Conservation (phyloP, 2,113 vertebrate genomes). For the Pelodiscus sinensis region DNA sequence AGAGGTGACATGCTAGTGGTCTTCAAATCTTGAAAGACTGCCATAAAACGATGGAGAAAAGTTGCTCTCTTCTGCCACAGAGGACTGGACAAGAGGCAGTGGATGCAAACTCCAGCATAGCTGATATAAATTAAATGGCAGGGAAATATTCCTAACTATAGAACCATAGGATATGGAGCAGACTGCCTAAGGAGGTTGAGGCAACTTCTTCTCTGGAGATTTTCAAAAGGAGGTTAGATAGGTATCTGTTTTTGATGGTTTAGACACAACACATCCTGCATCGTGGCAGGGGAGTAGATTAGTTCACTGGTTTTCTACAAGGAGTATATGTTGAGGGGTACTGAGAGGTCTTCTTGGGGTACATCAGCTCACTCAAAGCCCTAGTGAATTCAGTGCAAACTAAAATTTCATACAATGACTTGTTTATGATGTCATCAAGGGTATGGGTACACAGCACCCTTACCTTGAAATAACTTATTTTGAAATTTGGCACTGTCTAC, state of each 20-base stretch:
- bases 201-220: not conserved
- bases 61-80: not conserved
- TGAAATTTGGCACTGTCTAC: too few relatives aligned
- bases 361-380: too few relatives aligned
- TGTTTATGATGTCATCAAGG: too few relatives aligned
- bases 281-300: not conserved
- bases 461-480: too few relatives aligned
- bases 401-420: too few relatives aligned
- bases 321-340: too few relatives aligned
- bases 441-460: too few relatives aligned
- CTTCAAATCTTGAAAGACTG: not conserved
- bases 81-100: not conserved
- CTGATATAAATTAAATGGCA: not conserved
- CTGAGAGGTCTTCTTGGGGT: too few relatives aligned
- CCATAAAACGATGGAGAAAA: not conserved
- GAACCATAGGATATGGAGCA: not conserved
- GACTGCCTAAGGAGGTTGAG: not conserved
- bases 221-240: not conserved
- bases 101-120: not conserved
- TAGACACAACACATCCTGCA: not conserved
- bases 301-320: too few relatives aligned
- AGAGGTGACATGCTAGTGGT: too few relatives aligned
- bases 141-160: not conserved
- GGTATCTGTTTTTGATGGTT: not conserved
- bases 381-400: too few relatives aligned